These are phyloP conservation scores for Drosophila paulistorum DNA, from an alignment of 1,140 invertebrate species.

Conservation along the genomic window DNA sequence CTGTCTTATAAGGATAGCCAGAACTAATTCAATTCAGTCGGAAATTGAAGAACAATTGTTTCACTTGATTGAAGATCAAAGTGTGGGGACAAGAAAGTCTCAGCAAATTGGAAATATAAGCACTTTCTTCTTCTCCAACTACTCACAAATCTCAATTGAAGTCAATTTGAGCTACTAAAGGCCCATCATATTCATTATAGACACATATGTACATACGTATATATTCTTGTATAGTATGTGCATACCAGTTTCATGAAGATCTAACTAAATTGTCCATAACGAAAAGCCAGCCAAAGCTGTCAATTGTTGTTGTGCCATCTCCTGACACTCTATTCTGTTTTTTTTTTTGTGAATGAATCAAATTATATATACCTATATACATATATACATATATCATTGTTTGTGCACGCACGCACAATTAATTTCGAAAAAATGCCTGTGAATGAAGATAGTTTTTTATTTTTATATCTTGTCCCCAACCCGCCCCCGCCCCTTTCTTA, in stretches of 20 bases:
- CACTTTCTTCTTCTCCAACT: not conserved
- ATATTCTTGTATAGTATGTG: not conserved
- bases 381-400: not conserved
- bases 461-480: not conserved
- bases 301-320: not conserved
- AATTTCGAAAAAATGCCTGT: conserved; percentile 5
- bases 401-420: conserved; percentile 10
- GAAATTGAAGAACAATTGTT: no score
- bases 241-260: conserved; percentile 3
- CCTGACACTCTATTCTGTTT: no score
- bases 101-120: not conserved
- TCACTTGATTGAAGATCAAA: no score
- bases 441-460: conserved; percentile 7
- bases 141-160: conserved; percentile 3
- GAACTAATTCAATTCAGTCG: no score
- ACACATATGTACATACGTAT: not conserved
- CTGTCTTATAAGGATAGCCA: no score
- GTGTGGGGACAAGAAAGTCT: not conserved
- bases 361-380: not conserved
- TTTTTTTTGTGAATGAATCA: conserved; percentile 13
- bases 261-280: conserved; percentile 9
- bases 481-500: not conserved
- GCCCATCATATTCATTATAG: not conserved
- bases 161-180: not conserved
- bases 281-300: not conserved